Conservation (phyloP, 2,888 invertebrate genomes). For the Cremastobaeus sp. region DNA sequence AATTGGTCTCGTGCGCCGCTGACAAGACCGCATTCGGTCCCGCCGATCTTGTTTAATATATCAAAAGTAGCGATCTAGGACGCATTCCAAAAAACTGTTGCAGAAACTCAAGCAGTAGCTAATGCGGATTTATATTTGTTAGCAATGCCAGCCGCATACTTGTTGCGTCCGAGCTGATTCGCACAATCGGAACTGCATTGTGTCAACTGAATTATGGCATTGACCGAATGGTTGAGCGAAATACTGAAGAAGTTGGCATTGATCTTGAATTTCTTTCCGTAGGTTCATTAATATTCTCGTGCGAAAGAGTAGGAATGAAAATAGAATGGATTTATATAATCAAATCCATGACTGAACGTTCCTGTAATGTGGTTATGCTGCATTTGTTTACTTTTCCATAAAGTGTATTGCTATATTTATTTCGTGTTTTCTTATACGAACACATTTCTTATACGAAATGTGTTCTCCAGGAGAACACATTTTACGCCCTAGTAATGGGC, state of each 20-base stretch:
- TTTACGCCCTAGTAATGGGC: too few relatives aligned
- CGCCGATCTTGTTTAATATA: too few relatives aligned
- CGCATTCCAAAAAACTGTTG: constrained; percentile 21
- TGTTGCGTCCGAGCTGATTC: constrained; percentile 1
- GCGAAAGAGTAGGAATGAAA: background rate
- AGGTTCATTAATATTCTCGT: constrained; percentile 28
- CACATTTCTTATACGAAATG: too few relatives aligned
- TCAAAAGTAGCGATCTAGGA: too few relatives aligned
- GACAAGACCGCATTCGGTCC: too few relatives aligned
- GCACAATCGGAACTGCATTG: constrained; percentile 1
- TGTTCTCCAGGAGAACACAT: too few relatives aligned
- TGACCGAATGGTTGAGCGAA: constrained; percentile 17
- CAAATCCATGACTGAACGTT: background rate
- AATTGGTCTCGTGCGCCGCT: background rate
- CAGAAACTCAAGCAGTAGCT: constrained; percentile 3
- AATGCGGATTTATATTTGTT: constrained; percentile 5
- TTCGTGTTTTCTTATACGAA: too few relatives aligned
- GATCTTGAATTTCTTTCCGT: constrained; percentile 25
- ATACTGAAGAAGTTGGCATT: constrained; percentile 25
- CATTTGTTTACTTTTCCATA: too few relatives aligned
- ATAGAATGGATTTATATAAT: constrained; percentile 16
- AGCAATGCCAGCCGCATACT: background rate
- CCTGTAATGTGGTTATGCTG: too few relatives aligned
- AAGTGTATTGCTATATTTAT: too few relatives aligned
- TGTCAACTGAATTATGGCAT: constrained; percentile 21